Percentiles rank a stretch among this genome's conserved stretches.
Conservation (phyloP, 1,140 invertebrate species). For the Rhopalosiphum padi region DNA sequence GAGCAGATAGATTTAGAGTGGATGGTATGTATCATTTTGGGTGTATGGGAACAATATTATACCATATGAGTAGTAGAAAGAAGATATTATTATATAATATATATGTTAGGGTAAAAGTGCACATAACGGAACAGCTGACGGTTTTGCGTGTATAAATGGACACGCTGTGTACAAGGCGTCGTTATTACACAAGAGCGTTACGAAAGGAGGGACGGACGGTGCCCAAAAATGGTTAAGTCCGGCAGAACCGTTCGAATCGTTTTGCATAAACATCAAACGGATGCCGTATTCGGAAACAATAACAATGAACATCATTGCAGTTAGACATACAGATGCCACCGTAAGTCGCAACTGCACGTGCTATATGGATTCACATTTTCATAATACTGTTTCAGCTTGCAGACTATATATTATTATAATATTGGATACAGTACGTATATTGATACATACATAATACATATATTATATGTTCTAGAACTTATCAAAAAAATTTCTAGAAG, state of each 20-base stretch:
- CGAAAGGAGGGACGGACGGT: background rate
- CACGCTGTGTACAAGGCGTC: no score
- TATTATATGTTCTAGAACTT: background rate
- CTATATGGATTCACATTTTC: background rate
- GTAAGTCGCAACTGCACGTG: background rate
- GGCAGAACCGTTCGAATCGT: background rate
- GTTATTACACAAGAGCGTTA: background rate
- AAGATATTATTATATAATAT: constrained; percentile 12
- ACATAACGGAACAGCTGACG: constrained; percentile 20
- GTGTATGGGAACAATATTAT: background rate
- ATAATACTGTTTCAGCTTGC: background rate
- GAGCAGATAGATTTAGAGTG: background rate
- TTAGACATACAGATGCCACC: background rate
- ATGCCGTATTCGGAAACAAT: background rate
- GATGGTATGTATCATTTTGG: background rate
- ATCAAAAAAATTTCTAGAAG: background rate
- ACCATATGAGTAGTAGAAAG: background rate
- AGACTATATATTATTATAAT: background rate
- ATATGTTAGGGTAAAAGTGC: background rate
- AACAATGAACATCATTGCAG: background rate
- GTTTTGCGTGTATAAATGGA: background rate
- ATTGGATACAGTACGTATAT: background rate
- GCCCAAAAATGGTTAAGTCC: background rate
- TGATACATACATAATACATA: background rate
- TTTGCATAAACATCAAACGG: constrained; percentile 12